phyloP scores from a whole-genome alignment of 2,888 invertebrate species.

The Drosophila ezoana region DNA sequence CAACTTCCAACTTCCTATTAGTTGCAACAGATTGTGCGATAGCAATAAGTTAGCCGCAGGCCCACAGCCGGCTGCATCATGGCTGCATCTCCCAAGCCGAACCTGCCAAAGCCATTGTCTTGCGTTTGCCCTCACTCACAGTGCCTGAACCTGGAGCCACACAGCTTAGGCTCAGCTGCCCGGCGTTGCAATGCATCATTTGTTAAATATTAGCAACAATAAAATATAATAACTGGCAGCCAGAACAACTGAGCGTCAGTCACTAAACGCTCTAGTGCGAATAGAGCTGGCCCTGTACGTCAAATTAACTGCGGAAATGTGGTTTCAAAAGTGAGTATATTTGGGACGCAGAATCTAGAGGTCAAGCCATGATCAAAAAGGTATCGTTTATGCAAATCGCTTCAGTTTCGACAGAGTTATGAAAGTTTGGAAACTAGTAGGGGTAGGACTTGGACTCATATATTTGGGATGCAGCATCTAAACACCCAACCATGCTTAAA shows the following conservation, averaged over 20 bases:
- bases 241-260: constrained; percentile 28
- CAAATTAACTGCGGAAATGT: no score
- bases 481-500: no score
- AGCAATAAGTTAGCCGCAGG: constrained; percentile 74
- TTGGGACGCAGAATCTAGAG: no score
- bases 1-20: constrained; percentile 70
- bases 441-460: no score
- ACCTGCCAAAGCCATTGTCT: constrained; percentile 46
- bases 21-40: constrained; percentile 75
- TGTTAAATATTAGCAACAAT: constrained; percentile 52
- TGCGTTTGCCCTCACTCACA: constrained; percentile 19
- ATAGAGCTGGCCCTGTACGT: not conserved
- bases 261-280: not conserved
- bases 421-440: not conserved
- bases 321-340: no score
- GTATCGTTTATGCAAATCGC: not conserved
- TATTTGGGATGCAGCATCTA: no score
- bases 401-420: not conserved
- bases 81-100: constrained; percentile 28
- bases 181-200: constrained; percentile 62
- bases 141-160: not conserved
- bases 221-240: constrained; percentile 59
- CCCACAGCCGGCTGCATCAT: constrained; percentile 33
- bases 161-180: not conserved
- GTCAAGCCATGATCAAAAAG: no score